Percentiles rank a stretch among this genome's conserved stretches.
phyloP scores from a whole-genome alignment of 2,888 invertebrate species.

The Hirtodrosophila cameraria region DNA sequence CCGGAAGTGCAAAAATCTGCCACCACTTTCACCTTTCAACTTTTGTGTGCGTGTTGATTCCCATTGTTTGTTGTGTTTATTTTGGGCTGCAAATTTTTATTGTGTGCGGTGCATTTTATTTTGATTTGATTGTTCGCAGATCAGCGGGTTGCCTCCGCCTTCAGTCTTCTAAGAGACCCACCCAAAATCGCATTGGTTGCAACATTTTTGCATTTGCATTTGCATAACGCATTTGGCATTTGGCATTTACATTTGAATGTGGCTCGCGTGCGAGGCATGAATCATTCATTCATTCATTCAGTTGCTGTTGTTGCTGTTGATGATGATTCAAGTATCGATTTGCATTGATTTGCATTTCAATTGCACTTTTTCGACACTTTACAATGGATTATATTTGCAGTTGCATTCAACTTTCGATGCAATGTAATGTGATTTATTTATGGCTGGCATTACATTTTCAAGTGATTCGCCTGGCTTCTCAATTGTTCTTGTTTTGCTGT shows the following conservation, averaged over 20 bases:
- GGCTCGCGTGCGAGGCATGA: conserved; percentile 71
- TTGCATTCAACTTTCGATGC: conserved; percentile 49
- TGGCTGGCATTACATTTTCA: conserved; percentile 65
- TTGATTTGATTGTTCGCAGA: conserved; percentile 72
- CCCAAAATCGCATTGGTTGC: conserved; percentile 58
- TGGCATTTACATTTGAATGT: conserved; percentile 74
- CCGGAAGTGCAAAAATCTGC: conserved; percentile 71
- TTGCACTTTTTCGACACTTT: conserved; percentile 77
- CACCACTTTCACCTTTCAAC: conserved; percentile 41
- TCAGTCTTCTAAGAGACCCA: conserved; percentile 18
- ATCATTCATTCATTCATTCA: conserved; percentile 62
- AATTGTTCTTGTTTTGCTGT: conserved; percentile 16
- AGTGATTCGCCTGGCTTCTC: conserved; percentile 55
- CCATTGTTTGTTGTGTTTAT: conserved; percentile 54
- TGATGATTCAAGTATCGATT: conserved; percentile 77
- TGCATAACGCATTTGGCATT: conserved; percentile 42
- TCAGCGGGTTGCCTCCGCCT: conserved; percentile 58
- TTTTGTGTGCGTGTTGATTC: conserved; percentile 5
- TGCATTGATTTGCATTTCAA: conserved; percentile 82
- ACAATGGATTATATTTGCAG: conserved; percentile 79
- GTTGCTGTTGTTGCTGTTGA: conserved; percentile 28
- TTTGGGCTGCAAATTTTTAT: conserved; percentile 41
- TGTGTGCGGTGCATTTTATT: conserved; percentile 70
- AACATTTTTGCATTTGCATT: conserved; percentile 58
- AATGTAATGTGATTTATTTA: conserved; percentile 70